These are phyloP conservation scores for Rhinopithecus roxellana DNA, from an alignment of 2,113 vertebrate genomes.

Conservation along the genomic window DNA sequence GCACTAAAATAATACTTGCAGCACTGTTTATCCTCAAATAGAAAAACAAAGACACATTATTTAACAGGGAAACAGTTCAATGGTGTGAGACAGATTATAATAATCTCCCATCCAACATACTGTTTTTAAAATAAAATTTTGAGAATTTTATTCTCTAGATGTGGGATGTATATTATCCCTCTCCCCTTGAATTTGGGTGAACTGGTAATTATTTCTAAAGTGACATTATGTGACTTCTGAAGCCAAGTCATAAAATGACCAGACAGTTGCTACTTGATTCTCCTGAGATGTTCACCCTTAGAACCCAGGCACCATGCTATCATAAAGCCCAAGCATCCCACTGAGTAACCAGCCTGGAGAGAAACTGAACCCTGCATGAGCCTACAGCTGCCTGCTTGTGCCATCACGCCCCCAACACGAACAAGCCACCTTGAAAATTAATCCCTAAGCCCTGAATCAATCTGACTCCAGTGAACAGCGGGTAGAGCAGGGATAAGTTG, in stretches of 20 bases:
- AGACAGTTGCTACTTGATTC: neutral
- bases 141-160: neutral
- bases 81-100: neutral
- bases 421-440: neutral
- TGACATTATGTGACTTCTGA: neutral
- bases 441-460: no score
- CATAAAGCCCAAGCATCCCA: no score
- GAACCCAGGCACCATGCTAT: neutral
- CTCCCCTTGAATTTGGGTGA: neutral
- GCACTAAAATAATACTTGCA: neutral
- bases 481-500: neutral
- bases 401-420: fast-evolving
- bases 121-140: neutral
- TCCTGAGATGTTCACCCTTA: neutral
- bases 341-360: neutral
- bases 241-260: neutral
- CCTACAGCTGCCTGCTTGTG: neutral
- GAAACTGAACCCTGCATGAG: neutral
- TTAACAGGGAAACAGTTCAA: neutral
- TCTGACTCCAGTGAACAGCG: neutral
- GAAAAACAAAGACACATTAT: neutral
- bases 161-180: neutral
- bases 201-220: neutral
- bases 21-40: neutral
- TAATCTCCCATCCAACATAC: neutral